phyloP scores from a whole-genome alignment of 2,888 invertebrate species.

The Cephus pygmeus region DNA sequence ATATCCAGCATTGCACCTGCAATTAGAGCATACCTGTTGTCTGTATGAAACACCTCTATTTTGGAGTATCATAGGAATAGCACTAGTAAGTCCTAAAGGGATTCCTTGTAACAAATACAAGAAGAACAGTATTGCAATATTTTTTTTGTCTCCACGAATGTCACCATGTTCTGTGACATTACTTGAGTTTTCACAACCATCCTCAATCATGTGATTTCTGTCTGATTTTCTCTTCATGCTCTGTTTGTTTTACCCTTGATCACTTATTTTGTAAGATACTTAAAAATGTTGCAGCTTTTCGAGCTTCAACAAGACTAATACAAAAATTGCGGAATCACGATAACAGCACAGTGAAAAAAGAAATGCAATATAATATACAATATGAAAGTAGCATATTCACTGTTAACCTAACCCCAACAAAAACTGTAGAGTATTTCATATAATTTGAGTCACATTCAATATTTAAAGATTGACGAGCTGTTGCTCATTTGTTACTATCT shows the following conservation, averaged over 20 bases:
- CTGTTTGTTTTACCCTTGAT: not conserved
- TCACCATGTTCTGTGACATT: slow-evolving; percentile 46
- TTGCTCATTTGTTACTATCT: not conserved
- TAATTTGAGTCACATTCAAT: not conserved
- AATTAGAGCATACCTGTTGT: slow-evolving; percentile 77
- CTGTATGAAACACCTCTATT: slow-evolving; percentile 93
- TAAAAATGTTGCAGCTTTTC: not conserved
- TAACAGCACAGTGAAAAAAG: not conserved
- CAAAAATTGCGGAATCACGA: not conserved
- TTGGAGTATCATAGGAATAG: slow-evolving; percentile 95
- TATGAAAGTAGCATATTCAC: not conserved
- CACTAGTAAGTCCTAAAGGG: slow-evolving; percentile 92
- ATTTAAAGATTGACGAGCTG: not conserved
- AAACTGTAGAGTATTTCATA: not conserved
- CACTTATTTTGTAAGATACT: not conserved
- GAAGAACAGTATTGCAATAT: slow-evolving; percentile 88
- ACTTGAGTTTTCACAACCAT: slow-evolving; percentile 14
- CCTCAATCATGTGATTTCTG: slow-evolving; percentile 11
- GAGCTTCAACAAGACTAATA: not conserved
- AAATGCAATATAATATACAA: not conserved
- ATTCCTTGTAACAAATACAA: slow-evolving; percentile 95
- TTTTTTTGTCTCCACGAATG: slow-evolving; percentile 76
- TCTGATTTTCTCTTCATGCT: slow-evolving; percentile 5
- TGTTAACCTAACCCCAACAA: not conserved
- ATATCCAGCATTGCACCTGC: slow-evolving; percentile 33